A percentile compares a stretch with the other conserved stretches of the same genome.
phyloP scores from a whole-genome alignment of 2,113 vertebrate genomes.

The Siphamia tubifer region DNA sequence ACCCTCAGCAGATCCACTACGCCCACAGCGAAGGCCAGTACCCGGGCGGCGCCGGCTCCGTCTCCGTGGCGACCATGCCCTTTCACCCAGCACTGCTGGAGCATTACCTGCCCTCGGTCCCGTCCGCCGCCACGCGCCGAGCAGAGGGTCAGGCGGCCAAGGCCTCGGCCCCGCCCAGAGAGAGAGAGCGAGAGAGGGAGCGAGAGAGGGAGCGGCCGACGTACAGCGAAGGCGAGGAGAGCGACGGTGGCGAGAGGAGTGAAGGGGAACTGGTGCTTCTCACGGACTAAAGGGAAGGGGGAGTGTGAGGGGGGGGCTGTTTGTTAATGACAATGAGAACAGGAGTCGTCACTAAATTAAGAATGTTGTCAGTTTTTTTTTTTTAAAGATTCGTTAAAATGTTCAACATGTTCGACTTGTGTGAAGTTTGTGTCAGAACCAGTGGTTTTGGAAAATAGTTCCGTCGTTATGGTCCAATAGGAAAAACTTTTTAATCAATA shows the following conservation, averaged over 20 bases:
- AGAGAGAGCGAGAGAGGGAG: slow-evolving; percentile 53
- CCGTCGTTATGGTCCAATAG: too few relatives aligned
- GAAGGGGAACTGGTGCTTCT: slow-evolving; percentile 94
- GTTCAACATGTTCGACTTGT: too few relatives aligned
- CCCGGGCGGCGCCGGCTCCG: slow-evolving; percentile 62
- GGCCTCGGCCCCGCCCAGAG: slow-evolving; percentile 54
- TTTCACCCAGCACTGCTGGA: slow-evolving; percentile 86
- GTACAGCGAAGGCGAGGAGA: slow-evolving; percentile 93
- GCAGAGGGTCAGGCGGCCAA: slow-evolving; percentile 75
- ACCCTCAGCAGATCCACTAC: slow-evolving; percentile 84
- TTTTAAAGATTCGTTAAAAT: too few relatives aligned
- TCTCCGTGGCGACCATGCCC: slow-evolving; percentile 78
- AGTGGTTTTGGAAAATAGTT: too few relatives aligned
- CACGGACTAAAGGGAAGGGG: slow-evolving; percentile 81
- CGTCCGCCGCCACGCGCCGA: slow-evolving; percentile 64
- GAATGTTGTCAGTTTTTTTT: too few relatives aligned
- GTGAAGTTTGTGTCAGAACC: too few relatives aligned
- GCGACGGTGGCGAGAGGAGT: slow-evolving; percentile 88
- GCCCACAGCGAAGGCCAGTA: slow-evolving; percentile 83
- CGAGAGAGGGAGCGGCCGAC: slow-evolving; percentile 74
- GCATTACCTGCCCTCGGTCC: slow-evolving; percentile 84
- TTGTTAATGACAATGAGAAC: slow-evolving; percentile 16
- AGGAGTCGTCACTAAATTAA: neutral
- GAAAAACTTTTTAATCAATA: too few relatives aligned
- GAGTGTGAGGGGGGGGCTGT: neutral